phyloP scores from a whole-genome alignment of 2,113 vertebrate genomes.

The Pomatostomus ruficeps region DNA sequence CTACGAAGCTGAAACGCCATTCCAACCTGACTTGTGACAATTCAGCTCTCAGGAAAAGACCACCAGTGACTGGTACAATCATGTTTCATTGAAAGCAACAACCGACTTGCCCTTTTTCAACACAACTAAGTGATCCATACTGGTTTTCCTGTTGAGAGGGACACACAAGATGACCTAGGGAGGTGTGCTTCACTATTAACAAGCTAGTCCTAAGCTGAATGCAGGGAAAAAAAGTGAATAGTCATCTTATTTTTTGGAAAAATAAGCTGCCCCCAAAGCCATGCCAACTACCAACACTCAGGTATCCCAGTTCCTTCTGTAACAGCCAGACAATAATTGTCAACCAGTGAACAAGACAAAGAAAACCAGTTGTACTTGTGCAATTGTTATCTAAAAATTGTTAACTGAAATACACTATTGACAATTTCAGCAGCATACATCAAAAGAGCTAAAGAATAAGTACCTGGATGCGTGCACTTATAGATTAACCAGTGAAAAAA shows the following conservation, averaged over 20 bases:
- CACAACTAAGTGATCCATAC: not conserved
- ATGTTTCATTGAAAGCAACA: slow-evolving; percentile 27
- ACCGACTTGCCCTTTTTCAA: slow-evolving; percentile 17
- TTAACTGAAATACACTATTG: not conserved
- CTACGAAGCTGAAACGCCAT: not conserved
- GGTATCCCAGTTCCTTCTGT: not conserved
- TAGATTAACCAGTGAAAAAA: not conserved
- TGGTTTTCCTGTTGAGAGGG: fast-evolving
- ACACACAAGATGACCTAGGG: not conserved
- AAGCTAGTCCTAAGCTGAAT: not conserved
- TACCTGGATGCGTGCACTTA: not conserved
- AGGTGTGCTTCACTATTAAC: not conserved
- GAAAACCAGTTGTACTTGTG: not conserved
- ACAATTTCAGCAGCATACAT: not conserved
- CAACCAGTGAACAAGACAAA: not conserved
- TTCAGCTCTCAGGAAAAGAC: slow-evolving; percentile 5
- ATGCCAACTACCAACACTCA: not conserved
- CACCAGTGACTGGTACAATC: not conserved
- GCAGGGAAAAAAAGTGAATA: not conserved
- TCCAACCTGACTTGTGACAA: slow-evolving; percentile 44
- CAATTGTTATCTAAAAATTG: not conserved
- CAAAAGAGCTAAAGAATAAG: not conserved
- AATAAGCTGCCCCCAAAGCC: not conserved
- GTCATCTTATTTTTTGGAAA: not conserved
- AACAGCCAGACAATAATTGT: not conserved